phyloP scores from a whole-genome alignment of 23 tunicate species.

The Clavelina lepadiformis region DNA sequence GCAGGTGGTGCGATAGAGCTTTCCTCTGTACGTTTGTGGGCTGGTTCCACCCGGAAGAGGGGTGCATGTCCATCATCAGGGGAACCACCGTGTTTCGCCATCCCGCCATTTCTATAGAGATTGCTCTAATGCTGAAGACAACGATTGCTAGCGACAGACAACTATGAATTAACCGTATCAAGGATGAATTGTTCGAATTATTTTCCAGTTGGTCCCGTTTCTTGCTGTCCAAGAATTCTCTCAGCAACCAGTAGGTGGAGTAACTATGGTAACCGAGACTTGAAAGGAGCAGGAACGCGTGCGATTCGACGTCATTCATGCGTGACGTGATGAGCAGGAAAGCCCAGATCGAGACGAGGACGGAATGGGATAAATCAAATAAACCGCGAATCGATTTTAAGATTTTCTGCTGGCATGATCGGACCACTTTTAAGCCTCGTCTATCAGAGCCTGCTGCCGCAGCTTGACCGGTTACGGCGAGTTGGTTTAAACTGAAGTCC shows the following conservation, averaged over 20 bases:
- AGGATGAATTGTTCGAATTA: not conserved
- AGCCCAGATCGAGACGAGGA: conserved; percentile 38
- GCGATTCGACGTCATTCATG: conserved; percentile 64
- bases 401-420: conserved; percentile 41
- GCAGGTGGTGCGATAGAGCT: conserved; percentile 72
- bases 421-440: conserved; percentile 3
- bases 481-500: conserved; percentile 34
- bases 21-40: conserved; percentile 50
- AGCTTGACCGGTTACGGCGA: conserved; percentile 48
- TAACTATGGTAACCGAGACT: conserved; percentile 61
- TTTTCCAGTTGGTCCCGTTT: no score
- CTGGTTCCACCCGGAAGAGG: conserved; percentile 33
- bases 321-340: conserved; percentile 7
- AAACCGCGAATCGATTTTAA: conserved; percentile 39
- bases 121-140: conserved; percentile 30
- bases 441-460: conserved; percentile 31
- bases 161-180: conserved; percentile 27
- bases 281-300: conserved; percentile 41
- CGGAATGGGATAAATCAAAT: conserved; percentile 42
- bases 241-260: conserved; percentile 44
- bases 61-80: conserved; percentile 63
- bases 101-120: conserved; percentile 54
- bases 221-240: no score
- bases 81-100: conserved; percentile 80
- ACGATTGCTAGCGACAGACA: conserved; percentile 23